Evolutionary conservation across 1,140 invertebrate species (phyloP).

Genomic region (Polypedilum pembai): DNA sequence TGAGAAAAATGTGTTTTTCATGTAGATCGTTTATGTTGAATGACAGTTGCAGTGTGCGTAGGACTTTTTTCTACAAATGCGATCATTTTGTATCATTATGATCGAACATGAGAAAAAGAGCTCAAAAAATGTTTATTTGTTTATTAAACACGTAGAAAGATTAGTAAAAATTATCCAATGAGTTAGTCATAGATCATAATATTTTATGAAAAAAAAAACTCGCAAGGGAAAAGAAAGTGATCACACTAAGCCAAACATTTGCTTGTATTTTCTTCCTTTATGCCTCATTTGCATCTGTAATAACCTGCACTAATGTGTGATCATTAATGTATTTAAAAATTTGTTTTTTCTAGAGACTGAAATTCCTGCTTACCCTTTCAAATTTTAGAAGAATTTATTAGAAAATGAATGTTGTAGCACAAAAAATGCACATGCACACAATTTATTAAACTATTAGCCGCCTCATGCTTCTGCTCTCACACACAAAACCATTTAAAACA

Average conservation of each 20-base stretch:
- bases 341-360: conserved; percentile 16
- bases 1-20: too few species aligned
- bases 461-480: neutral
- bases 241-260: neutral
- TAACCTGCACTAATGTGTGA: conserved; percentile 7
- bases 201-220: neutral
- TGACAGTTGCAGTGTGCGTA: too few species aligned
- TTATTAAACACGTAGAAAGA: too few species aligned
- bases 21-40: too few species aligned
- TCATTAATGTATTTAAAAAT: neutral
- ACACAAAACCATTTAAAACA: neutral
- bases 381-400: neutral
- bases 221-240: neutral
- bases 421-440: neutral
- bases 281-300: too few species aligned
- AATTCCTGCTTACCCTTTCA: conserved; percentile 8
- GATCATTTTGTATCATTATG: too few species aligned
- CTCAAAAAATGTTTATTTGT: too few species aligned
- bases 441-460: neutral
- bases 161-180: neutral
- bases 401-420: neutral
- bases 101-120: too few species aligned
- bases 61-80: too few species aligned
- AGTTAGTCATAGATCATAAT: neutral
- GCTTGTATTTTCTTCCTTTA: too few species aligned